Evolutionary conservation across 2,797 vertebrate genomes (phyloP).

Genomic region (Rhinatrema bivittatum): DNA sequence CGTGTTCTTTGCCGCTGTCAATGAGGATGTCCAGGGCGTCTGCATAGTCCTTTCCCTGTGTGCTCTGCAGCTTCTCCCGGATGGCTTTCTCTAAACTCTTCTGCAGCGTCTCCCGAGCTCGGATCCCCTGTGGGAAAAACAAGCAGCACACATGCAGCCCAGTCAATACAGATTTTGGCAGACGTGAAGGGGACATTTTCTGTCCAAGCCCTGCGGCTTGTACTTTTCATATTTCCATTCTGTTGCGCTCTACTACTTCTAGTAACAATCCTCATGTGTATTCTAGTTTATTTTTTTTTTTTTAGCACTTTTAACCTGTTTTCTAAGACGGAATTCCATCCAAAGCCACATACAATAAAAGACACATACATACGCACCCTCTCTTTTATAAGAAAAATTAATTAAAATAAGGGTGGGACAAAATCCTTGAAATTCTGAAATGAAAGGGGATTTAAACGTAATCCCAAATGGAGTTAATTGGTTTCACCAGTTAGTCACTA

Average conservation of each 20-base stretch:
- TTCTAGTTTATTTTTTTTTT: too few relatives aligned
- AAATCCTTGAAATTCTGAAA: not conserved
- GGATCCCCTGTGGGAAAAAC: slow-evolving; percentile 69
- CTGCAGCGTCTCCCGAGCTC: slow-evolving; percentile 82
- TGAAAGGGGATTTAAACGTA: not conserved
- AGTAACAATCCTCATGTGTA: too few relatives aligned
- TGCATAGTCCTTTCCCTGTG: slow-evolving; percentile 85
- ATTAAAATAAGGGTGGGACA: not conserved
- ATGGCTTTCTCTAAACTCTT: slow-evolving; percentile 90
- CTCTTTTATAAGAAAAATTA: too few relatives aligned
- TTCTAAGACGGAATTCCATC: too few relatives aligned
- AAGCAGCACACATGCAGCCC: too few relatives aligned
- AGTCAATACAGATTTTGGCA: too few relatives aligned
- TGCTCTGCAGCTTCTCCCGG: slow-evolving; percentile 82
- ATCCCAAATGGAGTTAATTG: slow-evolving; percentile 2
- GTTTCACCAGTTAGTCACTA: slow-evolving; percentile 4
- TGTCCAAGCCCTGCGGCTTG: not conserved
- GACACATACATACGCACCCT: too few relatives aligned
- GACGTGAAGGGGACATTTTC: not conserved
- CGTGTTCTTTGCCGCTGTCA: slow-evolving; percentile 88
- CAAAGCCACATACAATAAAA: too few relatives aligned
- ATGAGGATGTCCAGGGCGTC: slow-evolving; percentile 91
- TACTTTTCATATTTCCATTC: too few relatives aligned
- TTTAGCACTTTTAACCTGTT: too few relatives aligned
- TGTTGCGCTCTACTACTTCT: too few relatives aligned